Base-by-base conservation (phyloP, 2,888 invertebrate species). In the Amphipoea lucens region DNA sequence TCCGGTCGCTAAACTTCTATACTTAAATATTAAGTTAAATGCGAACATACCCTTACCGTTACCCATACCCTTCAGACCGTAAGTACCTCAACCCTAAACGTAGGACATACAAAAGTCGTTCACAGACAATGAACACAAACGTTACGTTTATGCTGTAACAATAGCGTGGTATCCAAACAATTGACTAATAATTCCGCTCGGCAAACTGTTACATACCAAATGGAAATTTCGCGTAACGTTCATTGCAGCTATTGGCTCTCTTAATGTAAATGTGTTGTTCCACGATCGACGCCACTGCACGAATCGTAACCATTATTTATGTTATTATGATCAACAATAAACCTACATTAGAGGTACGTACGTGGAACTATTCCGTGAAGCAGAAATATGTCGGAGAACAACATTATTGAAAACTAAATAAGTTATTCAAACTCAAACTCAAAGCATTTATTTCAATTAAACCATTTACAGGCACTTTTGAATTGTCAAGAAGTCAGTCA, bases 221-320 rank as follows among this genome's bases (percentile, higher is more conserved):
- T 95, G 93, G 94, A 92, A 94, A 95, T 95, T 94, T 93, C 92
- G 86, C 91, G 92, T 93, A 90, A 91, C 92, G 87, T 89, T 91
- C 89, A 76, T 89, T 89, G 87, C 91, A 88, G 90, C 91, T 91
- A 93, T 93, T 94, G 94, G 92, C 89, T 89, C 90, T 90, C 91
- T 90, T 94, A 93, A 94, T 94, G 93, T 94, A 93, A 95, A 94
- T 94, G 92, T 90, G 90, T 87, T 93, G 93, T 94, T 92, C 85
- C 87, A 84, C 87, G 81, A 91, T 90, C 90, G 79, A 70, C 70
- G 51, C 57, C 67, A 72, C 71, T 63, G 70, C 62, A 72, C 68
- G 76, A 74, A 82, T 78, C 68, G 78, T 81, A 78, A 81, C 73
- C 51, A 80, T 74, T 81, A 87, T 89, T 85, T 69, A 78, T 78